Evolutionary conservation across 2,113 vertebrate genomes (phyloP).

Genomic region (Eubucco bourcierii): DNA sequence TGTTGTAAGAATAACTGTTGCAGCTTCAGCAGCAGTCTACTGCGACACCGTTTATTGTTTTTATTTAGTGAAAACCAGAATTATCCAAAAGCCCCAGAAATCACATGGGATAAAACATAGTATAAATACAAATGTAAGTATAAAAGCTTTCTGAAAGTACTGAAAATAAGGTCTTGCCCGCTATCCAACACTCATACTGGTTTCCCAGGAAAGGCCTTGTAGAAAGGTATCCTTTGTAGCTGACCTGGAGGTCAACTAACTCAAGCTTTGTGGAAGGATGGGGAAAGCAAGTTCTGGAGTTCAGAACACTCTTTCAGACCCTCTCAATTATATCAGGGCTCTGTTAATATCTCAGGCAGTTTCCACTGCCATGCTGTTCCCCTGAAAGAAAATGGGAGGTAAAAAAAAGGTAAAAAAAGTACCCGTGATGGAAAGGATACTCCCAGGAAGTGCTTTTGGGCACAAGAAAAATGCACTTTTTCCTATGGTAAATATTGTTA

Average conservation of each 20-base stretch:
- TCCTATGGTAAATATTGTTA: background rate
- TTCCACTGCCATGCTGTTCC: background rate
- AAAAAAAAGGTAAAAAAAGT: too few relatives aligned
- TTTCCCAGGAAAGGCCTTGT: background rate
- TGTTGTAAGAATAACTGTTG: background rate
- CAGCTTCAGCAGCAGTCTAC: background rate
- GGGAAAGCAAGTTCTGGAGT: slow-evolving; percentile 12
- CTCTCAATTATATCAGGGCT: background rate
- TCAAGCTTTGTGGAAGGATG: background rate
- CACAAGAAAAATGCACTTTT: background rate
- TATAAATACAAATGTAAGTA: background rate
- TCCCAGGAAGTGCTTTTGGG: background rate
- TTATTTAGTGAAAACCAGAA: background rate
- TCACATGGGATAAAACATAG: background rate
- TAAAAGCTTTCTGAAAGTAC: background rate
- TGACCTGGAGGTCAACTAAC: slow-evolving; percentile 19
- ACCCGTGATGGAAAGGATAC: background rate
- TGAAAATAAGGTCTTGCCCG: background rate
- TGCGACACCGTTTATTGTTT: background rate
- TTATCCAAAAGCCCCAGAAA: background rate
- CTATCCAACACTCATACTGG: background rate
- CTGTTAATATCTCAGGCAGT: background rate
- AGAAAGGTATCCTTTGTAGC: background rate
- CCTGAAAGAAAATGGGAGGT: background rate
- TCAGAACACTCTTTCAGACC: slow-evolving; percentile 3